These are phyloP conservation scores for Myopa tessellatipennis DNA, from an alignment of 2,888 invertebrate genomes.

Conservation along the genomic window DNA sequence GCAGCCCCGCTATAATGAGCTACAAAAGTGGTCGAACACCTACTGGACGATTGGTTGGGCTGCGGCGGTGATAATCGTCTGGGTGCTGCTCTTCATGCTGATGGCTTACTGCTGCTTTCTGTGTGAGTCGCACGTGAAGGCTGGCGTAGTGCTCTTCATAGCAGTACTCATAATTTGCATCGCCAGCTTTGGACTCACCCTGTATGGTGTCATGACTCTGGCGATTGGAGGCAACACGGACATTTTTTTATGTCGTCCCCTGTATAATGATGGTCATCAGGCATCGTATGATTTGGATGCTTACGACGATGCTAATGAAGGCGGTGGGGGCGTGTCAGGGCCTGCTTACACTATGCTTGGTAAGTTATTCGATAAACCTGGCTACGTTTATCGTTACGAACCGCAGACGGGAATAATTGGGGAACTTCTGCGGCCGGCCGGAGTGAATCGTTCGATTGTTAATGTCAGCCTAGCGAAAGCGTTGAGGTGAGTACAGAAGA, in stretches of 20 bases:
- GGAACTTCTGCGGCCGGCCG: constrained; percentile 63
- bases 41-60: constrained; percentile 66
- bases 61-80: constrained; percentile 61
- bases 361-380: constrained; percentile 76
- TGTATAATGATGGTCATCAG: constrained; percentile 70
- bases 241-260: constrained; percentile 76
- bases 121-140: constrained; percentile 65
- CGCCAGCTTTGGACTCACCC: constrained; percentile 62
- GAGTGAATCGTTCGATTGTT: constrained; percentile 63
- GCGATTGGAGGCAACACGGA: constrained; percentile 67
- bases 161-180: constrained; percentile 63
- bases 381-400: constrained; percentile 72
- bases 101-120: constrained; percentile 65
- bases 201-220: constrained; percentile 63
- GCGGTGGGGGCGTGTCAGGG: constrained; percentile 45
- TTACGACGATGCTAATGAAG: constrained; percentile 14
- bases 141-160: constrained; percentile 62
- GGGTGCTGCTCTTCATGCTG: constrained; percentile 64
- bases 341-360: constrained; percentile 73
- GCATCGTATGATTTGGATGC: constrained; percentile 36
- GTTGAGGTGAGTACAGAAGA: constrained; percentile 58
- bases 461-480: constrained; percentile 64
- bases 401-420: constrained; percentile 66
- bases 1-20: constrained; percentile 60
- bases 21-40: constrained; percentile 61